Evolutionary conservation across 2,888 invertebrate species (phyloP).

Genomic region (Micoletzkya japonica): DNA sequence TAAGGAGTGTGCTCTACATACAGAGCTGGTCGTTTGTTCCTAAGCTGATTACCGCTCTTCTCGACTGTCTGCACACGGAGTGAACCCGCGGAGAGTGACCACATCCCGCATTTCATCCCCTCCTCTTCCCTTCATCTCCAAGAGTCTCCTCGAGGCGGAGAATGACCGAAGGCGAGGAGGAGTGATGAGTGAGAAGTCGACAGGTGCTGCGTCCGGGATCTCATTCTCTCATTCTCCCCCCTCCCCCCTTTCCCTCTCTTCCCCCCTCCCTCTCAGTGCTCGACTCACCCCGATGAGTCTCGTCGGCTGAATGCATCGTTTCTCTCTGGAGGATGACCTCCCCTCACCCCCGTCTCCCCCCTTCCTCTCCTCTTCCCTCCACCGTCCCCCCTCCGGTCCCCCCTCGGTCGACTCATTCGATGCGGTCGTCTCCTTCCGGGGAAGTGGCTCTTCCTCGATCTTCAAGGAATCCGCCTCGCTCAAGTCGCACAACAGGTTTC

Average conservation of each 20-base stretch:
- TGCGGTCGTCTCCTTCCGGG: constrained; percentile 18
- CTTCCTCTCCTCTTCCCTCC: constrained; percentile 17
- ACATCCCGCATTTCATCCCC: too few species aligned
- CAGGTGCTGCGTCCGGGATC: constrained; percentile 27
- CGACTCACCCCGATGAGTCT: constrained; percentile 1
- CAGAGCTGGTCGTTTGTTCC: too few species aligned
- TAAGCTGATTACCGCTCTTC: too few species aligned
- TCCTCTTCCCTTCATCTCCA: too few species aligned
- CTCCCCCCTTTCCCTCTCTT: constrained; percentile 12
- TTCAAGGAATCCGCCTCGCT: constrained; percentile 26
- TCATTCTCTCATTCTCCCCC: neutral
- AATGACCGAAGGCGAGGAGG: constrained; percentile 12
- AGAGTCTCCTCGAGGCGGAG: too few species aligned
- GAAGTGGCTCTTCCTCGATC: constrained; percentile 22
- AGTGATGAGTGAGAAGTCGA: constrained; percentile 13
- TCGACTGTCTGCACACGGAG: too few species aligned
- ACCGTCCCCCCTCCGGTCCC: neutral
- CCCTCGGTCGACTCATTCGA: constrained; percentile 27
- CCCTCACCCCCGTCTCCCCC: neutral
- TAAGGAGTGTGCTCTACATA: too few species aligned
- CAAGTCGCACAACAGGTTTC: constrained; percentile 17
- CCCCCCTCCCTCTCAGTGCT: constrained; percentile 5
- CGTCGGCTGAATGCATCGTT: too few species aligned
- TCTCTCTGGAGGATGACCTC: neutral
- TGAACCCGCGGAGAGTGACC: too few species aligned